These are phyloP conservation scores for Crossocerus cetratus DNA, from an alignment of 2,888 invertebrate species.

Conservation along the genomic window DNA sequence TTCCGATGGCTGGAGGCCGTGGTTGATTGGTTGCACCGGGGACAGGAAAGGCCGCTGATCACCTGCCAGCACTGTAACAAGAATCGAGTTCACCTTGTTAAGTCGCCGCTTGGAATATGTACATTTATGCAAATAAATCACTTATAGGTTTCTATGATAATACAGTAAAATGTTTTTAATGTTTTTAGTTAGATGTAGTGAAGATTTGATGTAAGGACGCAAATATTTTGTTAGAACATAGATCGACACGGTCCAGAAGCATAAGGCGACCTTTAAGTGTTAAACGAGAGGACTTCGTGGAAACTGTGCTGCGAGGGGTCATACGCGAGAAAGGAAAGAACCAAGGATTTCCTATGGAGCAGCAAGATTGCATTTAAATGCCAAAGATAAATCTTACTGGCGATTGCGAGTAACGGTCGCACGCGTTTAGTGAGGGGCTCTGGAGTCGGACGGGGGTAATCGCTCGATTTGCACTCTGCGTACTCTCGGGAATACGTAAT, in stretches of 20 bases:
- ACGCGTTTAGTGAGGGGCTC: not conserved
- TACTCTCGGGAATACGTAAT: no score
- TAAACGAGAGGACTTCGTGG: conserved; percentile 1
- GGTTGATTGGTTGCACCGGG: conserved; percentile 74
- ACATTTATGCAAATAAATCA: no score
- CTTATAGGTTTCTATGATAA: no score
- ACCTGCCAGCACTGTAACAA: conserved; percentile 66
- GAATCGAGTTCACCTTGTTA: not conserved
- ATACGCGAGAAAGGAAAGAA: not conserved
- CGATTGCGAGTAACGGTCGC: not conserved
- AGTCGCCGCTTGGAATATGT: not conserved
- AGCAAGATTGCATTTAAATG: conserved; percentile 11
- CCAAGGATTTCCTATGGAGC: not conserved
- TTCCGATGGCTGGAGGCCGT: conserved; percentile 78
- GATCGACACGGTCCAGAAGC: not conserved
- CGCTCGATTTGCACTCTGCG: no score
- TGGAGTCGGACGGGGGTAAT: no score
- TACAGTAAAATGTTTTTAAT: no score
- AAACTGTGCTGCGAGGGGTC: not conserved
- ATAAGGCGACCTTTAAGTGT: no score
- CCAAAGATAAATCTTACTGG: conserved; percentile 9
- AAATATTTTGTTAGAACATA: no score
- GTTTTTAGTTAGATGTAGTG: no score
- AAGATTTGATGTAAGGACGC: no score
- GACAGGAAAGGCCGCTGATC: conserved; percentile 69